phyloP scores from a whole-genome alignment of 2,797 vertebrate genomes.

The Eulemur mongoz region DNA sequence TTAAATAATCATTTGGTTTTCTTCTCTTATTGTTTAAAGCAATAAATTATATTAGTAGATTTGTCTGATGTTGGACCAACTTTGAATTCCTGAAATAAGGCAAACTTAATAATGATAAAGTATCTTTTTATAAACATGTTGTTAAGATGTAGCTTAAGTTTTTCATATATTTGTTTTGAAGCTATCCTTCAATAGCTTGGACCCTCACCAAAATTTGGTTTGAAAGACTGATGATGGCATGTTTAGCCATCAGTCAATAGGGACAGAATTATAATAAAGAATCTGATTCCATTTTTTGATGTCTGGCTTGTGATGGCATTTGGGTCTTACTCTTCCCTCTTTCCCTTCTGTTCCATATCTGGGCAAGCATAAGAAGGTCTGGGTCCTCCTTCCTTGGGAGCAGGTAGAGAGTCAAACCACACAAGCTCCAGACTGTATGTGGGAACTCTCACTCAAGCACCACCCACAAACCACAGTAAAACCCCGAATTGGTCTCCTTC shows the following conservation, averaged over 20 bases:
- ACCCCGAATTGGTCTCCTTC: neutral
- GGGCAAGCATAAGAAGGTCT: neutral
- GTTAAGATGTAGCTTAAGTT: neutral
- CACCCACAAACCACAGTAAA: neutral
- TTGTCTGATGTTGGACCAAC: neutral
- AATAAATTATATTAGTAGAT: neutral
- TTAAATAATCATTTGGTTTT: neutral
- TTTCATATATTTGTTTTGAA: neutral
- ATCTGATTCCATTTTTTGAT: neutral
- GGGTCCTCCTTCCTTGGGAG: neutral
- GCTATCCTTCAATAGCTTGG: neutral
- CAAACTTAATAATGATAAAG: neutral
- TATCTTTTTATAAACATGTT: neutral
- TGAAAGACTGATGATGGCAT: neutral
- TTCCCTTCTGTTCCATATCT: neutral
- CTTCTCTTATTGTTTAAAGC: neutral
- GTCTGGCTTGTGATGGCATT: neutral
- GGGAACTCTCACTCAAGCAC: fast-evolving
- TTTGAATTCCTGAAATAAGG: conserved; percentile 1
- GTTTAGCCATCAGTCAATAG: neutral
- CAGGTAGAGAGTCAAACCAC: neutral
- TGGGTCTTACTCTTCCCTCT: neutral
- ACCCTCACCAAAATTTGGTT: neutral
- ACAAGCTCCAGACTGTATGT: neutral
- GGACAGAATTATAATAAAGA: neutral